A percentile compares a stretch with the other conserved stretches of the same genome.
These are phyloP conservation scores for Rhyacichthys aspro DNA, from an alignment of 2,797 vertebrate species.

Conservation along the genomic window DNA sequence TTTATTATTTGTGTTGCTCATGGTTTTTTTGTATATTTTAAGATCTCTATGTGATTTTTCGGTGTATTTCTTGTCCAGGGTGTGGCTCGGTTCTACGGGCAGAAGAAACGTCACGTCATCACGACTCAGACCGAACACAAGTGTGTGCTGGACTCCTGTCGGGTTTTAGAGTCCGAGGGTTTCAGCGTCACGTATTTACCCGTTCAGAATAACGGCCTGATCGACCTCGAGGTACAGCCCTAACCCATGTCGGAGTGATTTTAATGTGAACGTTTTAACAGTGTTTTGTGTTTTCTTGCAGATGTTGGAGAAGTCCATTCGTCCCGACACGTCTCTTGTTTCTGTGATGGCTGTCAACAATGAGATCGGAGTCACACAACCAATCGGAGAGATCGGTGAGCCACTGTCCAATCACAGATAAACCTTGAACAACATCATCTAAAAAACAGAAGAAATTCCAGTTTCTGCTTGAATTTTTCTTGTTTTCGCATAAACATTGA, in stretches of 20 bases:
- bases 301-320: slow-evolving; percentile 84
- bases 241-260: no score
- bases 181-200: slow-evolving; percentile 93
- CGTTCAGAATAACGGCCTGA: slow-evolving; percentile 87
- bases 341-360: slow-evolving; percentile 97
- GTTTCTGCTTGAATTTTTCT: no score
- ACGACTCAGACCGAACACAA: slow-evolving; percentile 97
- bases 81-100: slow-evolving; percentile 91
- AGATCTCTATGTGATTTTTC: not conserved
- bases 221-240: slow-evolving; percentile 88
- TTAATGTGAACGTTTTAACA: no score
- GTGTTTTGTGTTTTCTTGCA: no score
- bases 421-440: no score
- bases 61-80: slow-evolving; percentile 77
- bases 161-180: slow-evolving; percentile 91
- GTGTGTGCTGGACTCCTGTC: slow-evolving; percentile 97
- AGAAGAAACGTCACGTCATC: slow-evolving; percentile 92
- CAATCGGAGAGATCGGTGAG: slow-evolving; percentile 91
- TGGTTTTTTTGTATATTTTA: not conserved
- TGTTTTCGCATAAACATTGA: no score
- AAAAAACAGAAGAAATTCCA: no score
- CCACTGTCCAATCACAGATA: slow-evolving; percentile 1
- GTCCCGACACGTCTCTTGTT: slow-evolving; percentile 90
- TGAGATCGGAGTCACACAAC: slow-evolving; percentile 95
- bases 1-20: no score